Evolutionary conservation across 2,113 vertebrate species (phyloP).

Genomic region (Platycercus adscitus): DNA sequence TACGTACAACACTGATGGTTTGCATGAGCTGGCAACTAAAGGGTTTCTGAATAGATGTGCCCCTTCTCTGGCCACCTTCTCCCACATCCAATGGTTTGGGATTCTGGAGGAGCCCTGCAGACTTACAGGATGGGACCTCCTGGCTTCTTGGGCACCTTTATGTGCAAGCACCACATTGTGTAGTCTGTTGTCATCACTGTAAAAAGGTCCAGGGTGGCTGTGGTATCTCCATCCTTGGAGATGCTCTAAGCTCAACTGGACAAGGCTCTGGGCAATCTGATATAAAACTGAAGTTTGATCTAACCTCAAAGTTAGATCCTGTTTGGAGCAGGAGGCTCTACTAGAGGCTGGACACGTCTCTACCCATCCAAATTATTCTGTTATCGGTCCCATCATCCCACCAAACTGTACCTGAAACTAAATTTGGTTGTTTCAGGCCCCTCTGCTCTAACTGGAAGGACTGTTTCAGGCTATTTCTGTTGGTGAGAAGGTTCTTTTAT

Average conservation of each 20-base stretch:
- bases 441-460: background rate
- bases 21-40: background rate
- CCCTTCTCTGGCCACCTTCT: background rate
- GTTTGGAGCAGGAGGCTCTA: background rate
- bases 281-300: background rate
- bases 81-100: background rate
- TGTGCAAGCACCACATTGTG: rapidly evolving
- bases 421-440: background rate
- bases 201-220: background rate
- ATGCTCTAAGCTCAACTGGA: background rate
- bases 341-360: background rate
- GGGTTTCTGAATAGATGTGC: background rate
- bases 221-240: background rate
- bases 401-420: background rate
- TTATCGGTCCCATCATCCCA: background rate
- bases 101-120: background rate
- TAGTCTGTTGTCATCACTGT: background rate
- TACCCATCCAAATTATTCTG: background rate
- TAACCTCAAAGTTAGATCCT: background rate
- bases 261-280: background rate
- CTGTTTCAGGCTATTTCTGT: background rate
- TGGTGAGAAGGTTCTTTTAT: background rate
- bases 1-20: background rate
- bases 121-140: background rate
- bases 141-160: background rate